Base-by-base conservation (phyloP, 2,888 invertebrate genomes). In the Trichopoda pennipes region DNA sequence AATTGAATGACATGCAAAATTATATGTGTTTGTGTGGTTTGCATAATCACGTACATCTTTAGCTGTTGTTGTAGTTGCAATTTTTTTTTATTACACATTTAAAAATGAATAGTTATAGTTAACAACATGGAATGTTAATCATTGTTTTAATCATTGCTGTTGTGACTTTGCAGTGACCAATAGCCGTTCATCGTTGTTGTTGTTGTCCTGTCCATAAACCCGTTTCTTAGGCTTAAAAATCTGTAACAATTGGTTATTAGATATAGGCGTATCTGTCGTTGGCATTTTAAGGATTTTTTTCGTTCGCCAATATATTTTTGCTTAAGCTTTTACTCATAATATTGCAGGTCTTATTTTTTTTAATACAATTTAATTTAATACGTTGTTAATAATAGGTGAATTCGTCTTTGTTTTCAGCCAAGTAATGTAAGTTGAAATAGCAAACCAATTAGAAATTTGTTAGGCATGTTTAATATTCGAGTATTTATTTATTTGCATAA, bases 71-170 rank as follows among this genome's bases (percentile, higher is more conserved):
- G 63, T 23, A 55, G 35, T 61, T 79, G 58, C 21, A 66, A 32
- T 28, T 58, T 58, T 72, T 60, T 23, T 58, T 28, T 72, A 53
- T 8, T 63, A 55, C 58, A 55, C 19, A 55, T 66, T 56, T 70
- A 58, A 42, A 19, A 77, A 60, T 60, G 53, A 56, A 21, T 47
- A 23, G 64, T 64, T 47, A 23, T n/a, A 56, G 63, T 51, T 44
- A 77, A 80, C 70, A 68, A 70, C 55, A 77, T 83, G 74, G 80
- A 49, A 80, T 83, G 80, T 80, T 77, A 80, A 80, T 83, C 80
- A 77, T 69, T 60, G 47, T 66, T 74, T 70, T 83, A 83, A 83
- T 83, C 77, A 74, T 80, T 77, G 69, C 47, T 70, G 19, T 44
- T 64, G 38, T 55, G 51, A n/a, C 69, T 68, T 44, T 58, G 35